Conservation (phyloP, 2,113 vertebrate genomes). For the Tringa solitaria region DNA sequence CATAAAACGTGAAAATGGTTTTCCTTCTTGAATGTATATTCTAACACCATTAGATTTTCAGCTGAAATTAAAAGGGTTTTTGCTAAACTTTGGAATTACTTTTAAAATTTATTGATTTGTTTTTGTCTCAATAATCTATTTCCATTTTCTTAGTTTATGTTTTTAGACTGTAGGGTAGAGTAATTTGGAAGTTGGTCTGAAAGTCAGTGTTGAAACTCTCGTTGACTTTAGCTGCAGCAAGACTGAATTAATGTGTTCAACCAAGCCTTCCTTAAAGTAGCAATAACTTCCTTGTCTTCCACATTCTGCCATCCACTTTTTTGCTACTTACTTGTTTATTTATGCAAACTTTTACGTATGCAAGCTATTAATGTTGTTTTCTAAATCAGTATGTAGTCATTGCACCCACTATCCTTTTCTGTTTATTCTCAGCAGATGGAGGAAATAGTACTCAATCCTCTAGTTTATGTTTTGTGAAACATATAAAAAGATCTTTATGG, state of each 20-base stretch:
- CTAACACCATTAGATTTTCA: not conserved
- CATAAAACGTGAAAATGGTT: not conserved
- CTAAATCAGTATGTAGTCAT: not conserved
- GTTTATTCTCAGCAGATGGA: not conserved
- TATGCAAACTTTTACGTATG: not conserved
- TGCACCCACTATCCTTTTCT: conserved; percentile 12
- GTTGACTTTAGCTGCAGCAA: not conserved
- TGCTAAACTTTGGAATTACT: not conserved
- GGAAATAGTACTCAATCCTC: conserved; percentile 23
- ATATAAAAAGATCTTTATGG: conserved; percentile 60
- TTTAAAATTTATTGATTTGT: not conserved
- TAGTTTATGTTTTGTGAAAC: conserved; percentile 53
- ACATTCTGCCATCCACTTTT: not conserved
- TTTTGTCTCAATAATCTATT: not conserved
- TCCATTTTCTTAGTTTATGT: not conserved
- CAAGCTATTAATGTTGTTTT: not conserved
- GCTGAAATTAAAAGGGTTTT: not conserved
- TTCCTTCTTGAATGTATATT: not conserved
- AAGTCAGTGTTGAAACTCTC: not conserved
- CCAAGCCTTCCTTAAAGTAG: not conserved
- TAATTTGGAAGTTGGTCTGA: not conserved
- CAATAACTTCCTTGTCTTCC: not conserved
- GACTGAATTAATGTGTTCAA: not conserved
- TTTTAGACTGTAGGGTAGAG: not conserved
- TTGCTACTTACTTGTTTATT: not conserved